Evolutionary conservation across 2,888 invertebrate species (phyloP).

Genomic region (Pristionchus arcanus): DNA sequence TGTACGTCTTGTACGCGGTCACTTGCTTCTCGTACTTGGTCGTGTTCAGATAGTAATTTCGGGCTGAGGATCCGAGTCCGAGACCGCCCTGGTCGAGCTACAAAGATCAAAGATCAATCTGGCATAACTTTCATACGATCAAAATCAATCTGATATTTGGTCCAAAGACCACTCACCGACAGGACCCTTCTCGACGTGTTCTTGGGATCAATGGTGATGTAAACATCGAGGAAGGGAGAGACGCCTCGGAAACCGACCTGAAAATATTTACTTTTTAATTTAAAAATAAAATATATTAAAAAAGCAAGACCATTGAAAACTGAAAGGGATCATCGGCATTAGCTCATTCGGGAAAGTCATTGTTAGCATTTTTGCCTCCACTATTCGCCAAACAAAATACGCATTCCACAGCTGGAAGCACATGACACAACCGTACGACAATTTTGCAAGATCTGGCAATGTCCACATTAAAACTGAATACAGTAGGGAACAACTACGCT

Average conservation of each 20-base stretch:
- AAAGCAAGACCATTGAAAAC: too few species aligned
- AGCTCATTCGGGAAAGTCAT: too few species aligned
- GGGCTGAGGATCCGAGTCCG: slow-evolving; percentile 76
- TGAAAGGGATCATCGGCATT: too few species aligned
- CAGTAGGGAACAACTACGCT: too few species aligned
- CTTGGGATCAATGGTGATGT: slow-evolving; percentile 77
- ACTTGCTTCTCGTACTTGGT: slow-evolving; percentile 77
- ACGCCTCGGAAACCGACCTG: slow-evolving; percentile 64
- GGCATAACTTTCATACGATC: neutral
- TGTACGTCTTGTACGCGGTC: slow-evolving; percentile 74
- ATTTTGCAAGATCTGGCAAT: too few species aligned
- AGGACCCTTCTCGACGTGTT: slow-evolving; percentile 72
- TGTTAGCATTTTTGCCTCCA: too few species aligned
- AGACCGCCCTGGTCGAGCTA: slow-evolving; percentile 77
- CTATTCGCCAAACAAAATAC: too few species aligned
- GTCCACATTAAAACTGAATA: too few species aligned
- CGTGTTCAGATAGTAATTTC: slow-evolving; percentile 77
- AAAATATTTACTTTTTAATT: neutral
- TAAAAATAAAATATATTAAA: neutral
- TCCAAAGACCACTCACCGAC: slow-evolving; percentile 57
- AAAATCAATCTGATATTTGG: too few species aligned
- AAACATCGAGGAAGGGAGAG: slow-evolving; percentile 77
- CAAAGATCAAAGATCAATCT: neutral
- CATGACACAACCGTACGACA: too few species aligned
- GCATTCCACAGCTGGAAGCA: too few species aligned